Conservation (phyloP, 2,113 vertebrate genomes). For the Oceanodroma tethys region DNA sequence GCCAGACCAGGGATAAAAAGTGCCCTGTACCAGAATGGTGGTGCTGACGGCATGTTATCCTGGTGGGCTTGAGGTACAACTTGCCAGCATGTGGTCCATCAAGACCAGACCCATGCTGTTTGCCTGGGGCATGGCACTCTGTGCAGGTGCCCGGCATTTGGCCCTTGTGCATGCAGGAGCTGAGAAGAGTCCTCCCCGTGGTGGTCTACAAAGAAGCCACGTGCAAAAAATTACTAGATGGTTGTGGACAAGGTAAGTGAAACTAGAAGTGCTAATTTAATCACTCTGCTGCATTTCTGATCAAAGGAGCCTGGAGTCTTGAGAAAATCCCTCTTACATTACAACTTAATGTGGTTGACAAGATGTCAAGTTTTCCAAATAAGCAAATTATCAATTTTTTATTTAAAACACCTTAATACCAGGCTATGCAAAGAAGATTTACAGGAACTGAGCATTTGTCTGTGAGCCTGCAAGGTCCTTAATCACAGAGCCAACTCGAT, state of each 20-base stretch:
- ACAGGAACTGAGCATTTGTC: neutral
- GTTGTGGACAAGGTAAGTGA: neutral
- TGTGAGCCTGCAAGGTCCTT: neutral
- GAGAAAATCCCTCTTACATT: neutral
- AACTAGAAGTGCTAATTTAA: neutral
- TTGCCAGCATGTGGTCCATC: accelerated
- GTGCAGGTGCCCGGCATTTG: neutral
- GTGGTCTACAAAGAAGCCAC: neutral
- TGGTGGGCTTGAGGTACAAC: neutral
- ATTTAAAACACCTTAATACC: neutral
- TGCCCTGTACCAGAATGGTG: neutral
- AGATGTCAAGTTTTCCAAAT: neutral
- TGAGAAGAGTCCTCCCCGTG: neutral
- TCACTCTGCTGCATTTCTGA: neutral
- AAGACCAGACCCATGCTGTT: neutral
- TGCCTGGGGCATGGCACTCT: neutral
- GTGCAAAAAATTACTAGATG: neutral
- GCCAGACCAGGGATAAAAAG: neutral
- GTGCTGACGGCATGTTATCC: accelerated
- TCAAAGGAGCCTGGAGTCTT: neutral
- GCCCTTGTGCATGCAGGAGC: neutral
- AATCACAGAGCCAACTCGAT: neutral
- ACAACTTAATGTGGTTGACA: neutral
- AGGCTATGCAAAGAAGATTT: neutral
- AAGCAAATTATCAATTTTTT: neutral